Evolutionary conservation across 37 sponge, comb jelly and placozoan genomes (phyloP).

Genomic region (Halichondria panicea): DNA sequence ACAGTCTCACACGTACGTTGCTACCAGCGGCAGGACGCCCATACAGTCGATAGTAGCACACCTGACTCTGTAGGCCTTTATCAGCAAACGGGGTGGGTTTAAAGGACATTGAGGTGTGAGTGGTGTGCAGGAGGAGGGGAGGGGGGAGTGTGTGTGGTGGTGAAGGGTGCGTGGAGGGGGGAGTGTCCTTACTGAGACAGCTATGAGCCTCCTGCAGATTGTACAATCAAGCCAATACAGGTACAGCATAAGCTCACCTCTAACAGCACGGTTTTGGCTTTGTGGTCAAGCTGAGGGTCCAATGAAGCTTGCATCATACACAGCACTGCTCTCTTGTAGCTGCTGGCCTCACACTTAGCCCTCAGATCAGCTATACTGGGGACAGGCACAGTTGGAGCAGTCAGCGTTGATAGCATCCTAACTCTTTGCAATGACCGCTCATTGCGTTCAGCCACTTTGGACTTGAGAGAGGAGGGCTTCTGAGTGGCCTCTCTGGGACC

Average conservation of each 20-base stretch:
- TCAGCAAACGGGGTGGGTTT: constrained; percentile 51
- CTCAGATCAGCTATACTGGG: constrained; percentile 13
- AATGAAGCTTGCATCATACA: constrained; percentile 41
- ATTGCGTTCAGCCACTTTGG: constrained; percentile 53
- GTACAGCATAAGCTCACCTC: constrained; percentile 33
- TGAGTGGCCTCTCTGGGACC: constrained; percentile 7
- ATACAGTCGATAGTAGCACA: constrained; percentile 80
- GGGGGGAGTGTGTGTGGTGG: constrained; percentile 40
- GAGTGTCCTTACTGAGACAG: constrained; percentile 13
- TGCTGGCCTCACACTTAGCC: constrained; percentile 12
- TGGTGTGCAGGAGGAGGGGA: constrained; percentile 51
- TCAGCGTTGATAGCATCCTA: constrained; percentile 26
- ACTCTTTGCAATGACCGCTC: constrained; percentile 21
- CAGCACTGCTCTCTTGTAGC: constrained; percentile 20
- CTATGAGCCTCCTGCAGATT: constrained; percentile 34
- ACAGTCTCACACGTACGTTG: constrained; percentile 87
- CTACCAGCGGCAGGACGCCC: constrained; percentile 81
- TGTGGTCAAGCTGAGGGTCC: neutral
- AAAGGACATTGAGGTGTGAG: constrained; percentile 68
- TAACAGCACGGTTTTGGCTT: constrained; percentile 3
- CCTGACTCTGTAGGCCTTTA: constrained; percentile 5
- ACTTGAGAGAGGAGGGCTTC: constrained; percentile 55
- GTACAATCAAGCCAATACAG: neutral
- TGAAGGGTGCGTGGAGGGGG: neutral
- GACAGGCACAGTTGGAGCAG: constrained; percentile 20